Evolutionary conservation across 2,888 invertebrate genomes (phyloP).

Genomic region (Eurytoma adleriae): DNA sequence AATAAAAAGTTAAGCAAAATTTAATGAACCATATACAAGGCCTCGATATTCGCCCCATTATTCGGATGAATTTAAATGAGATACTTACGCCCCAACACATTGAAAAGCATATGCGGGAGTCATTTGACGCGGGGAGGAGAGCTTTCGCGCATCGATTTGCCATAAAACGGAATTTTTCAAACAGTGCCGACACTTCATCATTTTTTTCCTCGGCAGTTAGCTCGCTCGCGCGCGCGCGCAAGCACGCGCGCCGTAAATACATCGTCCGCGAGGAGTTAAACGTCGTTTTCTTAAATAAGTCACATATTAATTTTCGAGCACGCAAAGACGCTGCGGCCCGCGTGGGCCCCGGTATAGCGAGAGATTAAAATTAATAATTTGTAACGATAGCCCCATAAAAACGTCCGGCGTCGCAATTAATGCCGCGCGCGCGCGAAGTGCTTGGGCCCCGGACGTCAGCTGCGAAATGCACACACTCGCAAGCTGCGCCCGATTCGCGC

Average conservation of each 20-base stretch:
- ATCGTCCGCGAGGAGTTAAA: constrained; percentile 23
- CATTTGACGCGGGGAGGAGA: background rate
- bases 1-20: background rate
- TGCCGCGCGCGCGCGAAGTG: background rate
- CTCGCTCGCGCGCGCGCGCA: background rate
- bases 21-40: background rate
- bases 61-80: background rate
- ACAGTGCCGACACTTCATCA: constrained; percentile 41
- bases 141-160: constrained; percentile 32
- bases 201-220: constrained; percentile 37
- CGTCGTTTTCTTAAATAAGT: constrained; percentile 52
- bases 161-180: constrained; percentile 22
- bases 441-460: constrained; percentile 44
- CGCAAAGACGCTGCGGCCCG: background rate
- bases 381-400: constrained; percentile 55
- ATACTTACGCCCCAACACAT: background rate
- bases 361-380: constrained; percentile 57
- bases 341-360: constrained; percentile 14
- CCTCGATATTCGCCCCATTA: too few relatives aligned
- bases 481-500: constrained; percentile 34
- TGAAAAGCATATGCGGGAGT: constrained; percentile 5
- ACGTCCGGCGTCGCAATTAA: constrained; percentile 52
- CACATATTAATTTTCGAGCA: constrained; percentile 51
- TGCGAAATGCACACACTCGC: constrained; percentile 30
- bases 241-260: constrained; percentile 25